Evolutionary conservation across 2,113 vertebrate species (phyloP).

Genomic region (Cyprinodon tularosa): DNA sequence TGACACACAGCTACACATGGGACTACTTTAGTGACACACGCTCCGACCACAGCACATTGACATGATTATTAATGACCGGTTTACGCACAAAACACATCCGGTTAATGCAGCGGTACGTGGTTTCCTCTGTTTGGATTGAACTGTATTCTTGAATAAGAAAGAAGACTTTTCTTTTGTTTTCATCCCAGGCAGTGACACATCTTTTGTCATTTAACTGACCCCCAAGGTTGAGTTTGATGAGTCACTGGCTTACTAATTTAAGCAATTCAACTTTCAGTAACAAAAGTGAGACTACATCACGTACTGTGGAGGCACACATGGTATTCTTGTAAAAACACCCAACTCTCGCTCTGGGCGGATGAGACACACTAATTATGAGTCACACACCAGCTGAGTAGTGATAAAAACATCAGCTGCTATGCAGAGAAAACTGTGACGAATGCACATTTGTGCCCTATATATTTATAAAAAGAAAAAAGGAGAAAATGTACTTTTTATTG

Average conservation of each 20-base stretch:
- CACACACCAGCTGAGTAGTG: constrained; percentile 43
- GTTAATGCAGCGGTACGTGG: constrained; percentile 17
- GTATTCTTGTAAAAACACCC: too few relatives aligned
- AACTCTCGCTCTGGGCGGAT: neutral
- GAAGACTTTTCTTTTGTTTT: neutral
- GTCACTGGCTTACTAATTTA: constrained; percentile 54
- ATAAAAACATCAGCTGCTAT: constrained; percentile 18
- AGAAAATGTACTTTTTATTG: constrained; percentile 31
- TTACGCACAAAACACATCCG: constrained; percentile 49
- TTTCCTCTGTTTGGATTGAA: constrained; percentile 30
- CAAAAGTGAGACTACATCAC: constrained; percentile 44
- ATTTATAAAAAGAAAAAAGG: neutral
- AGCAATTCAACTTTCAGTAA: constrained; percentile 39
- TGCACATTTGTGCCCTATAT: constrained; percentile 8
- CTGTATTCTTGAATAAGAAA: constrained; percentile 28
- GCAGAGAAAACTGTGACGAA: neutral
- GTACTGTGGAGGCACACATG: too few relatives aligned
- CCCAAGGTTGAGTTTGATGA: constrained; percentile 55
- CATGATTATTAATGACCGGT: constrained; percentile 57
- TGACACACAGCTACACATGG: constrained; percentile 52
- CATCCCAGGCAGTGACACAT: constrained; percentile 17
- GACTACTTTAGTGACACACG: constrained; percentile 29
- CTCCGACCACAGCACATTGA: constrained; percentile 39
- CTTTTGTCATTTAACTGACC: constrained; percentile 18
- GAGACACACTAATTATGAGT: constrained; percentile 46